Evolutionary conservation across 2,113 vertebrate species (phyloP).

Genomic region (Rhinogobius similis): DNA sequence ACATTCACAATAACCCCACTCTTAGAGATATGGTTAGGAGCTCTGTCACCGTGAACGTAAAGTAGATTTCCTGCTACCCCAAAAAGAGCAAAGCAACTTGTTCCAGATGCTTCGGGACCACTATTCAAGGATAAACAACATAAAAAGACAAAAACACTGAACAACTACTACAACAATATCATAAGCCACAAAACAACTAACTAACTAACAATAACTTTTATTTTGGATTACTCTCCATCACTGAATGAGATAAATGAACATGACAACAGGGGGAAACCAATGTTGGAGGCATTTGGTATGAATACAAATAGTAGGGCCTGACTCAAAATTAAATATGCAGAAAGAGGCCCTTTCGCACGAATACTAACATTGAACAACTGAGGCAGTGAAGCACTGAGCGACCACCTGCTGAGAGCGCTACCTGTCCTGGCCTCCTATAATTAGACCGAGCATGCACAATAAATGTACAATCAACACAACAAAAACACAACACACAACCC

Average conservation of each 20-base stretch:
- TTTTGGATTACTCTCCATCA: too few species aligned
- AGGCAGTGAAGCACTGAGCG: slow-evolving; percentile 86
- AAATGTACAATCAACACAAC: slow-evolving; percentile 53
- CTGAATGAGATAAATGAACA: slow-evolving; percentile 34
- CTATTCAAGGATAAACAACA: too few species aligned
- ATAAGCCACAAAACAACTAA: too few species aligned
- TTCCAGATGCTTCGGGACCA: too few species aligned
- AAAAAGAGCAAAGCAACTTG: too few species aligned
- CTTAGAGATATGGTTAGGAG: too few species aligned
- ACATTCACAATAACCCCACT: too few species aligned
- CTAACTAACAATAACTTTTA: too few species aligned
- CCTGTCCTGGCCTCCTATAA: slow-evolving; percentile 84
- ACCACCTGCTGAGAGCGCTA: slow-evolving; percentile 87
- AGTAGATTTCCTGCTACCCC: too few species aligned
- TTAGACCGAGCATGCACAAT: slow-evolving; percentile 63
- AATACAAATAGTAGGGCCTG: slow-evolving; percentile 94
- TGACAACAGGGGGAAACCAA: slow-evolving; percentile 27
- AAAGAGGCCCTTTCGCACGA: slow-evolving; percentile 97
- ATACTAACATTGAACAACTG: slow-evolving; percentile 98
- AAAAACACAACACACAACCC: slow-evolving; percentile 20
- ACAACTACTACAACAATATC: too few species aligned
- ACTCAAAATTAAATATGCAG: slow-evolving; percentile 97
- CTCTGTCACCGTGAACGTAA: too few species aligned
- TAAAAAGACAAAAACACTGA: too few species aligned
- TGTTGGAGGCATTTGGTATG: slow-evolving; percentile 95